Base-by-base conservation (phyloP, 2,888 invertebrate genomes). In the Dermolepida albohirtum region DNA sequence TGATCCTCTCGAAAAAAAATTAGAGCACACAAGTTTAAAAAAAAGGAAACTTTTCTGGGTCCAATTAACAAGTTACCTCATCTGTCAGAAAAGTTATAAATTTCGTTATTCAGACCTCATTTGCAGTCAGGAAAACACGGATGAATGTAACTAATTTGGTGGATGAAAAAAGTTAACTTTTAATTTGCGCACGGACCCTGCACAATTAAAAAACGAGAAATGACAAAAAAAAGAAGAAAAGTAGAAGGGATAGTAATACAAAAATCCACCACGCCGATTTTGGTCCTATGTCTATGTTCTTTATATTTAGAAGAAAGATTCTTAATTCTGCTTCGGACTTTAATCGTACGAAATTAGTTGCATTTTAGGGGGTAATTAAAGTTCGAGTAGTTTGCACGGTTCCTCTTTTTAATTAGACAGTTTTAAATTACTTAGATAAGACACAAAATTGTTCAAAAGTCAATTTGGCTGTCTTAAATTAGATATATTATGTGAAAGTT, bases 311-410 rank as follows among this genome's bases (percentile, higher is more conserved):
- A 49, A 5, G 7, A 22, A 1, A 5, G n/a, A 12, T n/a, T 29
- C 51, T 22, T 12, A 12, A 12, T 51, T 51, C 29, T n/a, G 8
- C 12, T 29, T 17, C 17, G 40, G 17, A 40, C 29, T n/a, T 40
- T 40, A 54, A 54, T 54, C 54, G 54, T 6, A 29, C 44, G 47
- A 47, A 62, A 62, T 62, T 62, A 62, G 59, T 62, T 47, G 59
- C 59, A 47, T 47, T 62, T 62, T 47, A n/a, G n/a, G 2, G 16
- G 47, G 16, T 62, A 34, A 62, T 62, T 49, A 62, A 62, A 47
- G 43, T 62, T 47, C 47, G 34, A 62, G 34, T 62, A 62, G 59
- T 62, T 62, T 47, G 47, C 49, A 47, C 49, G 59, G 16, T 62
- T 44, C 29, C 43, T 34, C 14, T 34, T 62, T 47, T 47, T 62